Conservation (phyloP, 1,140 invertebrate genomes). For the Amyelois transitella region DNA sequence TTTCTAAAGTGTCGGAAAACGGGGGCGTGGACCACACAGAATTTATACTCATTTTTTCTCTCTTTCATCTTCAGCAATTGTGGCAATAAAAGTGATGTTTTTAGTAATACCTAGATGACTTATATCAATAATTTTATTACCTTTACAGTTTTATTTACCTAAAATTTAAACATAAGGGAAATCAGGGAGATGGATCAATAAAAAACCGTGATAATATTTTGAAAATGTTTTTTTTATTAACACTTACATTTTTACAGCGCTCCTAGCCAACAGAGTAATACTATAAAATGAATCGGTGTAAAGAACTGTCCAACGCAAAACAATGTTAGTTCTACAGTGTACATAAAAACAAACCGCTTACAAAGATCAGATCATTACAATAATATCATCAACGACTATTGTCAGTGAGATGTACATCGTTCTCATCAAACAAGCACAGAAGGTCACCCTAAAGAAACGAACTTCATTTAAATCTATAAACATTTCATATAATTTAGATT, state of each 20-base stretch:
- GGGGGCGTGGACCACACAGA: too few species aligned
- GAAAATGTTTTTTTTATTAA: slow-evolving; percentile 75
- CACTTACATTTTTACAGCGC: slow-evolving; percentile 74
- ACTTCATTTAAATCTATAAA: slow-evolving; percentile 73
- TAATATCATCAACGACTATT: slow-evolving; percentile 64
- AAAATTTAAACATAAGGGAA: too few species aligned
- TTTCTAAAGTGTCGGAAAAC: too few species aligned
- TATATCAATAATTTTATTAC: too few species aligned
- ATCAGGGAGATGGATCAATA: slow-evolving; percentile 29
- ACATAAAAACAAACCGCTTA: slow-evolving; percentile 63
- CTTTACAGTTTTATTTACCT: too few species aligned
- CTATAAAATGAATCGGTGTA: slow-evolving; percentile 72
- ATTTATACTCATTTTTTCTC: too few species aligned
- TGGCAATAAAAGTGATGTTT: too few species aligned
- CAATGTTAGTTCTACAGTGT: slow-evolving; percentile 71
- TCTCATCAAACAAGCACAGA: slow-evolving; percentile 63
- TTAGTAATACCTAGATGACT: too few species aligned
- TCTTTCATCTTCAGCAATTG: too few species aligned
- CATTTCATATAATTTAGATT: slow-evolving; percentile 74
- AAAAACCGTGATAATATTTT: slow-evolving; percentile 69
- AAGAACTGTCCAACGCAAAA: slow-evolving; percentile 72
- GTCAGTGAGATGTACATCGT: slow-evolving; percentile 61
- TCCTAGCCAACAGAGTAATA: slow-evolving; percentile 74
- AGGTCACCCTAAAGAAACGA: slow-evolving; percentile 67
- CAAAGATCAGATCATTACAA: slow-evolving; percentile 60